A percentile compares a stretch with the other conserved stretches of the same genome.
phyloP scores from a whole-genome alignment of 2,888 invertebrate species.

The Sphinx pinastri region DNA sequence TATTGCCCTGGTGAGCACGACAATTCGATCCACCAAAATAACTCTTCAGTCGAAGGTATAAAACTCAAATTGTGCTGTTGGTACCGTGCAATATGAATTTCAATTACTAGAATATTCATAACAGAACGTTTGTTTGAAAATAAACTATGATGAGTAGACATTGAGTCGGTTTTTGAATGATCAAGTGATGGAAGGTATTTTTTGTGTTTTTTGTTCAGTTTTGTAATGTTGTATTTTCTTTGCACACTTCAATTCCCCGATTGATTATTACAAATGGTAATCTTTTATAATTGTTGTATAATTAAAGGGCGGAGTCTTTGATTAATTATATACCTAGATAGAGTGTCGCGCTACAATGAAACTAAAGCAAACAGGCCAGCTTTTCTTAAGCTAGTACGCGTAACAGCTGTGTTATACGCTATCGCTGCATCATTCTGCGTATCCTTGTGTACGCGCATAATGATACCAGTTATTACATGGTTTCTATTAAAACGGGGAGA shows the following conservation, averaged over 20 bases:
- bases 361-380: too few species aligned
- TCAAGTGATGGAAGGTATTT: background rate
- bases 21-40: background rate
- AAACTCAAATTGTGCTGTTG: background rate
- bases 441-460: too few species aligned
- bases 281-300: background rate
- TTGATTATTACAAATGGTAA: background rate
- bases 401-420: too few species aligned
- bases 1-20: constrained; percentile 24
- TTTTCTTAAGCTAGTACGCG: too few species aligned
- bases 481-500: too few species aligned
- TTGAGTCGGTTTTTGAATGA: background rate
- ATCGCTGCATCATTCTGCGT: too few species aligned
- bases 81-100: constrained; percentile 25
- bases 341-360: too few species aligned
- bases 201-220: background rate
- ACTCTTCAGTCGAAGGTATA: background rate
- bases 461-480: too few species aligned
- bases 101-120: constrained; percentile 16
- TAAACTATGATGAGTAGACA: background rate
- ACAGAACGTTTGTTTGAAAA: background rate
- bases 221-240: constrained; percentile 8
- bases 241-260: background rate
- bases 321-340: too few species aligned
- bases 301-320: too few species aligned